Evolutionary conservation across 2,888 invertebrate genomes (phyloP), one percentile per base, ranked within the genome.

Genomic region (Andrena trimmerana): DNA sequence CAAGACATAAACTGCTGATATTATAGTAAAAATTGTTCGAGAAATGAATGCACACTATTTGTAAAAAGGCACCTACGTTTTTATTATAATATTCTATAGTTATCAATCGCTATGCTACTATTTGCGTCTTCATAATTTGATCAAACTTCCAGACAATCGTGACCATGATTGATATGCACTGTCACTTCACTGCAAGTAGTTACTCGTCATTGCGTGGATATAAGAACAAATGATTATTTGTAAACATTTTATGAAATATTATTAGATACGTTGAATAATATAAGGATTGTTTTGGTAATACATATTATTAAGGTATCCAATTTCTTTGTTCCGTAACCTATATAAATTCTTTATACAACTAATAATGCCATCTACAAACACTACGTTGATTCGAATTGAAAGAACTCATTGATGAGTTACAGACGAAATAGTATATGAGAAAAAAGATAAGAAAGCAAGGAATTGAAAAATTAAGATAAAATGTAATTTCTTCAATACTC

Each of bases 61-160:
- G 24, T 24, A 48, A 63, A 42, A 65, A 52, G 31, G 31, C 16
- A 81, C 87, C 13, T 77, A 87, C 87, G 85, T 72, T 86, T 86
- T 62, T 48, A 60, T 78, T 57, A 67, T 48, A 62, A 65, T 59
- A 73, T 60, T 76, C 62, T 57, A 27, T n/a, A 24, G 48, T 27
- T 59, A 83, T 50, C 36, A 67, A 48, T 57, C 42, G 33, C 48
- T 57, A n/a, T 31, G 57, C 8, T 78, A 69, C 50, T 68, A 81
- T 60, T 78, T 50, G 13, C n/a, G 60, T 71, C 42, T 68, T 69
- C 71, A 70, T 69, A 67, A 20, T 74, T 59, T 29, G 8, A 50
- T 52, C 4, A 52, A 50, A 70, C 63, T 13, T 57, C 36, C 7
- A 59, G 42, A 57, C 33, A 70, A 69, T 60, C 63, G 42, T 42